Evolutionary conservation across 2,888 invertebrate species (phyloP).

Genomic region (Conchocele bisecta): DNA sequence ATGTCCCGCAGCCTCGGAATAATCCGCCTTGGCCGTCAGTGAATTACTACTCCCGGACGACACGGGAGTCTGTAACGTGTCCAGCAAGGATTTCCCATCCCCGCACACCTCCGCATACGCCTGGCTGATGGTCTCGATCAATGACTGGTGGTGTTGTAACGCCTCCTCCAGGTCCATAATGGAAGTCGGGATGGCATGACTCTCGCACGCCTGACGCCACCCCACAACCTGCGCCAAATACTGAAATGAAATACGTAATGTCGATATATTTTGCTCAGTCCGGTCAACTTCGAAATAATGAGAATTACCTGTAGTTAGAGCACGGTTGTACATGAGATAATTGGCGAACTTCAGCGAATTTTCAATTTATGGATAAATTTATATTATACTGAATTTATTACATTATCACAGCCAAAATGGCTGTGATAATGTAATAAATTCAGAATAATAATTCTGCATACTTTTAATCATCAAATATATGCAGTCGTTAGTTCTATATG

Average conservation of each 20-base stretch:
- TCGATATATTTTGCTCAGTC: too few species aligned
- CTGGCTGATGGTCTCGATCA: constrained; percentile 98
- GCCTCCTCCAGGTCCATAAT: constrained; percentile 95
- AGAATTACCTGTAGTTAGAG: too few species aligned
- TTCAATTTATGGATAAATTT: too few species aligned
- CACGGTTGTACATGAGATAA: too few species aligned
- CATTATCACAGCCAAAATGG: too few species aligned
- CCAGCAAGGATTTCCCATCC: constrained; percentile 84
- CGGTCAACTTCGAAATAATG: too few species aligned
- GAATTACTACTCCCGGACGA: constrained; percentile 80
- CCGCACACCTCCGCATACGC: constrained; percentile 90
- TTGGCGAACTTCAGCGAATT: too few species aligned
- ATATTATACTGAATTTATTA: too few species aligned
- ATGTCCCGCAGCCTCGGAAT: constrained; percentile 97
- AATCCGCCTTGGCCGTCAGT: constrained; percentile 87
- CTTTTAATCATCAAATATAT: too few species aligned
- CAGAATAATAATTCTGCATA: too few species aligned
- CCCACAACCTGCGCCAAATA: constrained; percentile 89
- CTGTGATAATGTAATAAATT: too few species aligned
- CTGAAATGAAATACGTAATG: constrained; percentile 60
- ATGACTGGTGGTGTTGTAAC: constrained; percentile 95
- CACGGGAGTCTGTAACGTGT: constrained; percentile 83
- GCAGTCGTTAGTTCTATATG: too few species aligned
- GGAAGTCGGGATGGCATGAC: constrained; percentile 86
- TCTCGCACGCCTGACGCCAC: constrained; percentile 96